Conservation (phyloP, 2,888 invertebrate species). For the Ormyrus rosae region DNA sequence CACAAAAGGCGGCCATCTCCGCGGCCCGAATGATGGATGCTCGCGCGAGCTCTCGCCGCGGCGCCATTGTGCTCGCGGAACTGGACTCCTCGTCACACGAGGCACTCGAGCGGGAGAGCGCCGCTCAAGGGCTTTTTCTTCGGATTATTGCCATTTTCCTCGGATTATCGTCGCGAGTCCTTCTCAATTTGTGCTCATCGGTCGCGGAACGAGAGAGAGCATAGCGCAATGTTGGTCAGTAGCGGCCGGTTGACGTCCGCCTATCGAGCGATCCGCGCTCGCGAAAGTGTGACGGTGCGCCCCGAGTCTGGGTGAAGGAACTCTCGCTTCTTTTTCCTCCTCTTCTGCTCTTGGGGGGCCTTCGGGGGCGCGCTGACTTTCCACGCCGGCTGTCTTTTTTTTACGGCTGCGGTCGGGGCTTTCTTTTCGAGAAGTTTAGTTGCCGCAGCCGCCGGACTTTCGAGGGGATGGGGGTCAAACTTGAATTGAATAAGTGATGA, state of each 20-base stretch:
- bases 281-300: conserved; percentile 19
- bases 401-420: neutral
- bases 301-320: conserved; percentile 23
- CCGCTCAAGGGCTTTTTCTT: too few relatives aligned
- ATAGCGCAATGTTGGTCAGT: conserved; percentile 1
- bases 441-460: too few relatives aligned
- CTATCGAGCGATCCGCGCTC: conserved; percentile 38
- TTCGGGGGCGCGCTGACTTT: neutral
- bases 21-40: conserved; percentile 23
- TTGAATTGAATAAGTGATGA: too few relatives aligned
- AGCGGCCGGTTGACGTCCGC: neutral
- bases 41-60: neutral
- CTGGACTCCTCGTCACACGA: too few relatives aligned
- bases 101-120: too few relatives aligned
- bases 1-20: conserved; percentile 37
- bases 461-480: too few relatives aligned
- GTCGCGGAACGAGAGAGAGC: too few relatives aligned
- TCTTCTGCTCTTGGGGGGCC: neutral
- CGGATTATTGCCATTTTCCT: too few relatives aligned
- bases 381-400: neutral
- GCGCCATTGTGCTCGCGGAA: conserved; percentile 1
- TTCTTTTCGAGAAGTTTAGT: neutral
- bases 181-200: too few relatives aligned
- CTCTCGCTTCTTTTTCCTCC: neutral
- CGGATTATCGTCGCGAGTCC: too few relatives aligned